Evolutionary conservation across 2,888 invertebrate species (phyloP).

Genomic region (Andricus curvator): DNA sequence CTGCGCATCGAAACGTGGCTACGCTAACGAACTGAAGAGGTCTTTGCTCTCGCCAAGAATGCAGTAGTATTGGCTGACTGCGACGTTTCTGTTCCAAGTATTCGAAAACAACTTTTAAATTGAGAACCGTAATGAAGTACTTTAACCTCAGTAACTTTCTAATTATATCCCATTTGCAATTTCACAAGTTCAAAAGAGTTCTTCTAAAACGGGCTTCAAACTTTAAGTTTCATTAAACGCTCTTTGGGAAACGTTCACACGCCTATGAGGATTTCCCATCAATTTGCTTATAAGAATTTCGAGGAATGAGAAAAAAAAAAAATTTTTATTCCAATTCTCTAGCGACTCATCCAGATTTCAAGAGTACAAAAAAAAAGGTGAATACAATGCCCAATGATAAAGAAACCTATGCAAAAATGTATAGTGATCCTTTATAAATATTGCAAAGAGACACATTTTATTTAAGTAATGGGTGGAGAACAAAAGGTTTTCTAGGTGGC

Average conservation of each 20-base stretch:
- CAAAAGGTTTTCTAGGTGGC: too few species aligned
- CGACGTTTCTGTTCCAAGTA: background rate
- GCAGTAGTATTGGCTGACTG: background rate
- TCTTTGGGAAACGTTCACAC: background rate
- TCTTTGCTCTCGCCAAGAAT: constrained; percentile 4
- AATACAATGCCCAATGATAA: too few species aligned
- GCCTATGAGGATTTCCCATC: background rate
- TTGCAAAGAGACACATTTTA: too few species aligned
- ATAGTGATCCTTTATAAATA: too few species aligned
- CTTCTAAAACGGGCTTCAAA: background rate
- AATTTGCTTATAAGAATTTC: background rate
- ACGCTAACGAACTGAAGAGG: constrained; percentile 5
- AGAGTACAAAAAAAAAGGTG: too few species aligned
- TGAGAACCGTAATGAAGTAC: background rate
- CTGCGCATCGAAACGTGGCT: background rate
- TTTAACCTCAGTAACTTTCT: background rate
- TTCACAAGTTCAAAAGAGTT: background rate
- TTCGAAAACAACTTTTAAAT: constrained; percentile 7
- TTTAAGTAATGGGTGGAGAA: too few species aligned
- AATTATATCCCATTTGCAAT: background rate
- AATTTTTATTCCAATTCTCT: too few species aligned
- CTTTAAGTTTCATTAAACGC: background rate
- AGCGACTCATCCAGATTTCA: too few species aligned
- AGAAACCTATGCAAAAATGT: too few species aligned
- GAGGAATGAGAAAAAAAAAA: too few species aligned